A percentile compares a stretch with the other conserved stretches of the same genome.
phyloP scores from a whole-genome alignment of 2,113 vertebrate species.

The Variabilichromis moorii region DNA sequence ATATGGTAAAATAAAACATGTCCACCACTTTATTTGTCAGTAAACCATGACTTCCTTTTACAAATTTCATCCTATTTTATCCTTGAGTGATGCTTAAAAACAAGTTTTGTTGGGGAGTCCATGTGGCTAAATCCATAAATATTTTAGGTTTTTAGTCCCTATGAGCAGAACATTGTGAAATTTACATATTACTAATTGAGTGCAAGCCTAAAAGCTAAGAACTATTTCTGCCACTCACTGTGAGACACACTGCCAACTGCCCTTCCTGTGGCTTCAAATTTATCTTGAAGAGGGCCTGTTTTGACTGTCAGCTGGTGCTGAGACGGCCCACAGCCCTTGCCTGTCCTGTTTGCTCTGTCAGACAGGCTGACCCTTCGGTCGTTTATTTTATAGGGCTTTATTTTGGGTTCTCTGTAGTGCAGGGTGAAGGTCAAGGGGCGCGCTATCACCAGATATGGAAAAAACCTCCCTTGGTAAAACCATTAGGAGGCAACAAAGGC shows the following conservation, averaged over 20 bases:
- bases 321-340: neutral
- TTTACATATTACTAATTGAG: neutral
- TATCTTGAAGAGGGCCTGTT: neutral
- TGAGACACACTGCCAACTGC: neutral
- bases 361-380: neutral
- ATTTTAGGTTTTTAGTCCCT: neutral
- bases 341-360: neutral
- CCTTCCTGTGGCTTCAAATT: neutral
- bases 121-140: neutral
- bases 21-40: neutral
- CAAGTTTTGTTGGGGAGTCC: accelerated
- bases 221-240: neutral
- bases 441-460: slow-evolving; percentile 14
- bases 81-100: neutral
- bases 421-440: neutral
- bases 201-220: neutral
- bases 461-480: neutral
- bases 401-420: slow-evolving; percentile 16
- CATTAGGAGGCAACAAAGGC: neutral
- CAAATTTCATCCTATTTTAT: neutral
- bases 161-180: neutral
- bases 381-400: slow-evolving; percentile 32
- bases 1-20: neutral
- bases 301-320: neutral
- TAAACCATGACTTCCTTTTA: neutral